Percentiles rank a stretch among this genome's conserved stretches.
phyloP scores from a whole-genome alignment of 2,113 vertebrate species.

The Chaetodon trifascialis region DNA sequence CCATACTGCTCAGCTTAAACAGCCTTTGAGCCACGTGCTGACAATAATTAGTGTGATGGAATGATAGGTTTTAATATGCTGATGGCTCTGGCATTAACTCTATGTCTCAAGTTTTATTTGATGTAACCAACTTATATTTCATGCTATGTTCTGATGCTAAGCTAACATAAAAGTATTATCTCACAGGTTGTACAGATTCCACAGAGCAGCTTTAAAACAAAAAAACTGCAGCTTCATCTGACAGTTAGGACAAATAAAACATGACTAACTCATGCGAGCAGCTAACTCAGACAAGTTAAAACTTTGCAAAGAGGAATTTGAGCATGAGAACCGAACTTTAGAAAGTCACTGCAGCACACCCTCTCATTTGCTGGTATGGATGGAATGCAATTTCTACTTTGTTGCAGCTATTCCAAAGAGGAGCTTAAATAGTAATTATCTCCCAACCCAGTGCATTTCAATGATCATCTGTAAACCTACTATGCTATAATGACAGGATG shows the following conservation, averaged over 20 bases:
- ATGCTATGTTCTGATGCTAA: not conserved
- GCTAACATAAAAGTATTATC: not conserved
- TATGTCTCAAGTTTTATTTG: not conserved
- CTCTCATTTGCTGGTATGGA: conserved; percentile 50
- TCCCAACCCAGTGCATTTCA: conserved; percentile 32
- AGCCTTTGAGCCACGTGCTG: conserved; percentile 1
- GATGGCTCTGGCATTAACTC: not conserved
- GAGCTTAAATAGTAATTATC: conserved; percentile 48
- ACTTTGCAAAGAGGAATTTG: conserved; percentile 25
- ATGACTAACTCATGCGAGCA: not conserved
- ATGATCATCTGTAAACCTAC: conserved; percentile 34
- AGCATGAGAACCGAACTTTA: conserved; percentile 30
- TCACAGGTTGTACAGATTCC: not conserved
- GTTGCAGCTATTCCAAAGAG: conserved; percentile 19
- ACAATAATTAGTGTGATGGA: not conserved
- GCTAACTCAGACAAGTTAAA: conserved; percentile 33
- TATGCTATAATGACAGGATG: conserved; percentile 36
- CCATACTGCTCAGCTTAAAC: conserved; percentile 8
- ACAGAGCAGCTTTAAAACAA: not conserved
- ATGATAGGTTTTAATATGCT: not conserved
- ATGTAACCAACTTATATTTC: not conserved
- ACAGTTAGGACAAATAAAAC: conserved; percentile 8
- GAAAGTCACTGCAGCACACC: conserved; percentile 14
- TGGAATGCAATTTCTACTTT: conserved; percentile 53
- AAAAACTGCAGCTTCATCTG: not conserved